These are phyloP conservation scores for Cryptomyrus ogoouensis DNA, from an alignment of 2,113 vertebrate species.

Conservation along the genomic window DNA sequence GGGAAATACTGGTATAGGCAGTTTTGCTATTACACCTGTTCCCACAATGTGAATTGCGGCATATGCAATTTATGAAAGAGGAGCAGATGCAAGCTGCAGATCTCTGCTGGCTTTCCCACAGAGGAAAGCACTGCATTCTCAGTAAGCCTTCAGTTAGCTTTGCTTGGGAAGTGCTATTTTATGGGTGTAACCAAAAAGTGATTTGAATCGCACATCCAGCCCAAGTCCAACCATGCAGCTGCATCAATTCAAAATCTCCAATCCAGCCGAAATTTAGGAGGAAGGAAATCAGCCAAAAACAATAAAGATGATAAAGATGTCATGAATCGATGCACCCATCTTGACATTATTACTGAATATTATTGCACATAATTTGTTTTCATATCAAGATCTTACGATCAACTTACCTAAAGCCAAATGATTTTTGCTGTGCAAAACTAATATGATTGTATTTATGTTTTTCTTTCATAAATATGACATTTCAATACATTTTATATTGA, in stretches of 20 bases:
- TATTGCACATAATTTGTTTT: not conserved
- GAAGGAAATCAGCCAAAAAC: not conserved
- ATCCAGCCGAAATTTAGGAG: not conserved
- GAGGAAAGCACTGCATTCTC: not conserved
- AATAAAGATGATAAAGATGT: not conserved
- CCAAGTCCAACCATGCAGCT: not conserved
- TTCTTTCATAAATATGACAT: not conserved
- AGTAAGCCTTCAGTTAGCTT: not conserved
- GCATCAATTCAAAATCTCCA: not conserved
- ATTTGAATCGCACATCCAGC: not conserved
- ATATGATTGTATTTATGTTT: not conserved
- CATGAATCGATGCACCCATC: not conserved
- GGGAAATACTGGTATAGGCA: not conserved
- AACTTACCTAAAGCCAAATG: not conserved
- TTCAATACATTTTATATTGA: not conserved
- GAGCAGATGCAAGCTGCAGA: not conserved
- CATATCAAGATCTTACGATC: not conserved
- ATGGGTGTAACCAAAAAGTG: not conserved
- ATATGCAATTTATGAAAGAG: not conserved
- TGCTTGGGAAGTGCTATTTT: not conserved
- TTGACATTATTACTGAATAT: not conserved
- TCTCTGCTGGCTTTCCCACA: not conserved
- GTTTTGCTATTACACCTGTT: not conserved
- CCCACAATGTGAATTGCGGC: not conserved
- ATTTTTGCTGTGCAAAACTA: not conserved